phyloP scores from a whole-genome alignment of 2,797 vertebrate species.

The Gymnothorax reevesii region DNA sequence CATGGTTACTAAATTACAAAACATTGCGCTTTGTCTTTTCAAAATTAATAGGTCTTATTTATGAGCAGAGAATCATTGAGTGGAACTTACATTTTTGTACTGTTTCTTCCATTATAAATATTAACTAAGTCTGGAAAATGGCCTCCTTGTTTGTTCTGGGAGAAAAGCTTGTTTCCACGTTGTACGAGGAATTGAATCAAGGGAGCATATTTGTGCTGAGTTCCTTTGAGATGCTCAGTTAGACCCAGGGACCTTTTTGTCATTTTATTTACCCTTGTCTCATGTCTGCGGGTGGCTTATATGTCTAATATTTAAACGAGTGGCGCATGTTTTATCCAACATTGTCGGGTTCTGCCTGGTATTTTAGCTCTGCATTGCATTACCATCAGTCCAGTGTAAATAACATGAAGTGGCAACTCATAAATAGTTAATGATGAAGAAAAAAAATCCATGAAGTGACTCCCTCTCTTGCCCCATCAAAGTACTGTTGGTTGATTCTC shows the following conservation, averaged over 20 bases:
- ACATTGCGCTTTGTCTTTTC: slow-evolving; percentile 59
- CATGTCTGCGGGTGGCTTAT: slow-evolving; percentile 82
- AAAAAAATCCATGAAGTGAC: slow-evolving; percentile 73
- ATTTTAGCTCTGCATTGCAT: slow-evolving; percentile 79
- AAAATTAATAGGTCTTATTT: slow-evolving; percentile 42
- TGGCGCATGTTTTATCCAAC: slow-evolving; percentile 72
- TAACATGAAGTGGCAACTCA: slow-evolving; percentile 91
- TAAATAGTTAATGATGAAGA: slow-evolving; percentile 88
- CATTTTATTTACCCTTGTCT: slow-evolving; percentile 60
- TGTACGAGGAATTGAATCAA: neutral
- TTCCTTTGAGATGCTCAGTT: slow-evolving; percentile 23
- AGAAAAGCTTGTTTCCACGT: slow-evolving; percentile 3
- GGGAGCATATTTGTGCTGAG: neutral
- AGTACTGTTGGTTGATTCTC: slow-evolving; percentile 47
- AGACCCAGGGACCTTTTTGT: slow-evolving; percentile 37
- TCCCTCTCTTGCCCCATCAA: slow-evolving; percentile 56
- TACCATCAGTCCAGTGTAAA: slow-evolving; percentile 86
- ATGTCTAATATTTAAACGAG: slow-evolving; percentile 78
- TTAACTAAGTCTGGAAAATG: slow-evolving; percentile 73
- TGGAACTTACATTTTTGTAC: slow-evolving; percentile 34
- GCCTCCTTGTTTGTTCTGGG: slow-evolving; percentile 49
- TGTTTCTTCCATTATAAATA: slow-evolving; percentile 43
- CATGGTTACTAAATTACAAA: slow-evolving; percentile 58
- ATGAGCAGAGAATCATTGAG: slow-evolving; percentile 44
- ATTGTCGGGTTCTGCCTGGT: slow-evolving; percentile 65